Percentiles rank a stretch among this genome's conserved stretches.
Evolutionary conservation across 2,888 invertebrate species (phyloP).

Genomic region (Embidobia sp.): DNA sequence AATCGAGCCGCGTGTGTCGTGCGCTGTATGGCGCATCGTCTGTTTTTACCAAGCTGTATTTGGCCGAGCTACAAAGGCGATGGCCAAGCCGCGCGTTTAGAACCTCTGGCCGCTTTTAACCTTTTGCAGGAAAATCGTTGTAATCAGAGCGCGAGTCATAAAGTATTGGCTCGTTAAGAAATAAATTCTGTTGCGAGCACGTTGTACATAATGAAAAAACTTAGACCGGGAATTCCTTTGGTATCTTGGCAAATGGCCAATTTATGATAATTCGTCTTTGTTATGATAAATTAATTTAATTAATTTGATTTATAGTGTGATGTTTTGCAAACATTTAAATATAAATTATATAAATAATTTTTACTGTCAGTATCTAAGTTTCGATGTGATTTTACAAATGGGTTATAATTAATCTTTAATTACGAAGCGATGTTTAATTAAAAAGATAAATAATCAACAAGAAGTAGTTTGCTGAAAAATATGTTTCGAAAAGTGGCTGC

Average conservation of each 20-base stretch:
- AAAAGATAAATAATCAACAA: no score
- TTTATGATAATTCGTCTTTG: background rate
- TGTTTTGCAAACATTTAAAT: no score
- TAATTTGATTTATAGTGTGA: background rate
- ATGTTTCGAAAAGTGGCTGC: no score
- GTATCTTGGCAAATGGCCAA: background rate
- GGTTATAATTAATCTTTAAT: no score
- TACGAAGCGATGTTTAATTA: no score
- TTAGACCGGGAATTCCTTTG: background rate
- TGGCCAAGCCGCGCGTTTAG: conserved; percentile 36
- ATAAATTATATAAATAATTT: no score
- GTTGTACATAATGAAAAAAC: conserved; percentile 24
- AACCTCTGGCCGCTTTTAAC: conserved; percentile 66
- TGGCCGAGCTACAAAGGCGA: conserved; percentile 56
- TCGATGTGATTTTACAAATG: no score
- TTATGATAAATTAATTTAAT: background rate
- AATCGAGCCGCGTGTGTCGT: conserved; percentile 59
- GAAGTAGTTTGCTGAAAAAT: no score
- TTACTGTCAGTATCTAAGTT: no score
- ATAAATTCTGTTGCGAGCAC: conserved; percentile 26
- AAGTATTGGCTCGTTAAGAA: conserved; percentile 42
- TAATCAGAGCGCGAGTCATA: conserved; percentile 63
- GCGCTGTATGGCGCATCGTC: conserved; percentile 57
- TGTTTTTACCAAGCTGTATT: conserved; percentile 65
- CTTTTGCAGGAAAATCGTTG: conserved; percentile 64